Percentiles rank a stretch among this genome's conserved stretches.
These are phyloP conservation scores for Pteruthius melanotis DNA, from an alignment of 2,113 vertebrate genomes.

Conservation along the genomic window DNA sequence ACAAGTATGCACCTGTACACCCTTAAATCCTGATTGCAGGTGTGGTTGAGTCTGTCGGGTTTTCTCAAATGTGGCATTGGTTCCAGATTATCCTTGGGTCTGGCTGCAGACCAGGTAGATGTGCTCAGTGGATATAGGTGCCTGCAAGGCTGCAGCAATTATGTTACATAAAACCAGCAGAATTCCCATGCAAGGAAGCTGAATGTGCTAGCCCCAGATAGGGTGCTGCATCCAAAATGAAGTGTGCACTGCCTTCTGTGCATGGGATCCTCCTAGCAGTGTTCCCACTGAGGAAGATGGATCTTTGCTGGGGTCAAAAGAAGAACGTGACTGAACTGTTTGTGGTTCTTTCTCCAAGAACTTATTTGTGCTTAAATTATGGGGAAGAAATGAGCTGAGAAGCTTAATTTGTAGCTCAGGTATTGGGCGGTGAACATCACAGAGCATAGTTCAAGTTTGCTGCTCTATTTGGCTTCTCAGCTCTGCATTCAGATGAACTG, in stretches of 20 bases:
- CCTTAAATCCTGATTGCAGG: neutral
- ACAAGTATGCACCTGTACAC: neutral
- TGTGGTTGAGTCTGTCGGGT: neutral
- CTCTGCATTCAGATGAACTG: neutral
- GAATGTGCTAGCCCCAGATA: neutral
- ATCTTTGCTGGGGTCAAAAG: neutral
- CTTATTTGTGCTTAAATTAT: neutral
- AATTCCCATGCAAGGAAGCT: neutral
- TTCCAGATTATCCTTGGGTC: neutral
- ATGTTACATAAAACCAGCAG: neutral
- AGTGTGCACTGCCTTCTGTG: neutral
- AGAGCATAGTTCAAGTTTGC: neutral
- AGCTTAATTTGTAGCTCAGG: neutral
- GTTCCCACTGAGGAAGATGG: neutral
- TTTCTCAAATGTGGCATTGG: neutral
- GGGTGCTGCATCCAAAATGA: neutral
- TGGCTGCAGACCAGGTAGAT: neutral
- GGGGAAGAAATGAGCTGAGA: neutral
- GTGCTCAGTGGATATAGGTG: neutral
- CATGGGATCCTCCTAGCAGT: neutral
- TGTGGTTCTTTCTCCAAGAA: neutral
- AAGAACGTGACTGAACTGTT: accelerated
- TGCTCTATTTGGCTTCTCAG: neutral
- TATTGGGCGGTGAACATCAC: neutral
- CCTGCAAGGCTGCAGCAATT: neutral